Conservation (phyloP, 92 coral and sea anemone genomes). For the Isaurus tuberculatus region DNA sequence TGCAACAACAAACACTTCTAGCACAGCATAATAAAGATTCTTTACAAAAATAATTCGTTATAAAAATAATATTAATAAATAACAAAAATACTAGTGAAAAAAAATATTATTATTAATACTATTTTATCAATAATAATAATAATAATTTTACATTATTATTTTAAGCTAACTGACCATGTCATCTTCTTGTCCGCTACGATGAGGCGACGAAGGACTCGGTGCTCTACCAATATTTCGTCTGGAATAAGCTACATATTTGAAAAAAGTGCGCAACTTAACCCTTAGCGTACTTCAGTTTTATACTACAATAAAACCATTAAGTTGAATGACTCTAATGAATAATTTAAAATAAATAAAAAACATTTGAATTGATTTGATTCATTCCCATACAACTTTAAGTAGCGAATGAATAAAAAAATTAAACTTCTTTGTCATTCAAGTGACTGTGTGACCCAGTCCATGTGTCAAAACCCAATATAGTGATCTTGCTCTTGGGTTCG, state of each 20-base stretch:
- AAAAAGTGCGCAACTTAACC: not conserved
- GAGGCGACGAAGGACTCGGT: constrained; percentile 37
- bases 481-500: too few species aligned
- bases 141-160: not conserved
- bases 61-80: too few species aligned
- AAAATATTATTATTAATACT: not conserved
- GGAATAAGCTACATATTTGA: constrained; percentile 7
- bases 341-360: too few species aligned
- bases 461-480: too few species aligned
- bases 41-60: not conserved
- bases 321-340: too few species aligned
- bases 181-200: constrained; percentile 32
- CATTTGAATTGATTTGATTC: too few species aligned
- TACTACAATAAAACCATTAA: not conserved
- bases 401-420: too few species aligned
- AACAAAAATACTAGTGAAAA: too few species aligned
- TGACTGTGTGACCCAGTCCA: too few species aligned
- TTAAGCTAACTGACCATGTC: constrained; percentile 27
- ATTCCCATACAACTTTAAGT: too few species aligned
- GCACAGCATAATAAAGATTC: not conserved
- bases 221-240: constrained; percentile 36
- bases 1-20: not conserved
- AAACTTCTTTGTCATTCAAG: too few species aligned
- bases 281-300: not conserved
- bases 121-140: not conserved